A percentile compares a stretch with the other conserved stretches of the same genome.
Conservation (phyloP, 2,113 vertebrate genomes). For the Nothocercus julius region DNA sequence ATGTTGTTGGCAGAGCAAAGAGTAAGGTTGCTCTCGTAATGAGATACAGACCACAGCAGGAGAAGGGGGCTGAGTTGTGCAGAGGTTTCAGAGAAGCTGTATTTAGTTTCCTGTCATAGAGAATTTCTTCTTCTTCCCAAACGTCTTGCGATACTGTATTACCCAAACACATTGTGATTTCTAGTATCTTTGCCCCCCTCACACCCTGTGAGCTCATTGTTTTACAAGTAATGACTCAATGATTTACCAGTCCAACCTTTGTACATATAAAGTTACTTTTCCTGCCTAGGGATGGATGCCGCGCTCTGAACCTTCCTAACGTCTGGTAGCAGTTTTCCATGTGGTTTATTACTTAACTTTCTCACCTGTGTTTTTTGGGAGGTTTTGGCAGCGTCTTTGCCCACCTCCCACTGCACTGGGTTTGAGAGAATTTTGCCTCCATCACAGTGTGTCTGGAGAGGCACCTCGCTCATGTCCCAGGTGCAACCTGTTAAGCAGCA, state of each 20-base stretch:
- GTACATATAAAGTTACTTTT: neutral
- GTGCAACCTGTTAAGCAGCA: neutral
- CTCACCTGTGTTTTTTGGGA: neutral
- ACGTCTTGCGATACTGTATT: neutral
- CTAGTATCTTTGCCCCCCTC: neutral
- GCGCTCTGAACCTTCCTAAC: neutral
- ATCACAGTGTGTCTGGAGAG: neutral
- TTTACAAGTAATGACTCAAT: neutral
- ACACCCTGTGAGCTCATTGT: neutral
- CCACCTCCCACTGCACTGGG: neutral
- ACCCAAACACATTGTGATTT: neutral
- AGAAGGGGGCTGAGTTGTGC: neutral
- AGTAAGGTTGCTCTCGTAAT: neutral
- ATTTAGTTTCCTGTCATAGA: neutral
- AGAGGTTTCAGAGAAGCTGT: neutral
- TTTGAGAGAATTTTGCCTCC: neutral
- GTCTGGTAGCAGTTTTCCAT: neutral
- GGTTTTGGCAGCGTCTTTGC: neutral
- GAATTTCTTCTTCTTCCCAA: neutral
- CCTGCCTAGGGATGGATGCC: rapidly evolving
- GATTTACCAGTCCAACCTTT: neutral
- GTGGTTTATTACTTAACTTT: neutral
- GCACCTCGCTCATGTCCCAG: neutral
- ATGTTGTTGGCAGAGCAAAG: neutral
- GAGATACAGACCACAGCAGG: neutral